Percentiles rank a stretch among this genome's conserved stretches.
Conservation (phyloP, 2,113 vertebrate species). For the Pelecanus crispus region DNA sequence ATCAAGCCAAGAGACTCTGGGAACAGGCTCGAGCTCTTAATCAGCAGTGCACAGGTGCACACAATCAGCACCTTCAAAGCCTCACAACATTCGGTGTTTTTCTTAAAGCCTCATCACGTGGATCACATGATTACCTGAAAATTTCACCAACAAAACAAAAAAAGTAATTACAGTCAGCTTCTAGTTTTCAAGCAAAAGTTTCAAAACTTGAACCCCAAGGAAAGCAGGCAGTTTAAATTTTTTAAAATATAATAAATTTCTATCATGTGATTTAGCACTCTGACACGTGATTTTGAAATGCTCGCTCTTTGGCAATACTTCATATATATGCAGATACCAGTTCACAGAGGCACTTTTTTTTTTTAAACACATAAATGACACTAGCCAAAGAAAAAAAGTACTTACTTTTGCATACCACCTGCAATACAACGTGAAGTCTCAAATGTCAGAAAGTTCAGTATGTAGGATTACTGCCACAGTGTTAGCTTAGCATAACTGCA, state of each 20-base stretch:
- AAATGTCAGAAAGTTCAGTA: neutral
- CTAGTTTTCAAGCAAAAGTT: neutral
- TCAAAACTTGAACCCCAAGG: neutral
- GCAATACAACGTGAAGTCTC: neutral
- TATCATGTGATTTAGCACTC: neutral
- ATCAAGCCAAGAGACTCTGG: neutral
- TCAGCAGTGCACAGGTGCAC: neutral
- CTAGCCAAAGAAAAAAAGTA: neutral
- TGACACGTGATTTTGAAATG: neutral
- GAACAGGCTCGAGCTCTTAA: neutral
- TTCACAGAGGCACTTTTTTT: neutral
- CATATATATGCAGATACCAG: neutral
- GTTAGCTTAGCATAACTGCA: neutral
- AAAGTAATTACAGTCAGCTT: neutral
- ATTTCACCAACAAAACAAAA: neutral
- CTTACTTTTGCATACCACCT: neutral
- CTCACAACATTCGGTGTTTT: neutral
- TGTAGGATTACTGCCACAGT: neutral
- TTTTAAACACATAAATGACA: neutral
- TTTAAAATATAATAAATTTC: no score
- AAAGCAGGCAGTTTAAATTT: no score
- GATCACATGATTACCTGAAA: neutral
- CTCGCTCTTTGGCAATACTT: neutral
- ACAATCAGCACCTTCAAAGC: neutral
- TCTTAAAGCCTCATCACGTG: neutral